phyloP scores from a whole-genome alignment of 2,888 invertebrate species.

The Pheosia tremula region DNA sequence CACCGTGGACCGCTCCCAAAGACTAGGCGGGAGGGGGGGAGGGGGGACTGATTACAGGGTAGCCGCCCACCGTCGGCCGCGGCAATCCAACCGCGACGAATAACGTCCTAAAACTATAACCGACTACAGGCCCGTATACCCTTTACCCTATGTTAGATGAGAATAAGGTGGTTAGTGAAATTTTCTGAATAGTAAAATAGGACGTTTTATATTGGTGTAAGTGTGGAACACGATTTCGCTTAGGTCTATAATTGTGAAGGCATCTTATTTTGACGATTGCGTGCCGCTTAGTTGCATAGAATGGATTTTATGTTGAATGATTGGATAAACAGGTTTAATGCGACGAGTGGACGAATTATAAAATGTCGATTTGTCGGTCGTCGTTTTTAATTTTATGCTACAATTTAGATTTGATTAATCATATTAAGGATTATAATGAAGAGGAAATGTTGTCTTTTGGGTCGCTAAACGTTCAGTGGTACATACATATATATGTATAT shows the following conservation, averaged over 20 bases:
- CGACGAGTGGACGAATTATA: background rate
- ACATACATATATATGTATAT: background rate
- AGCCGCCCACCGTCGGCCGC: constrained; percentile 69
- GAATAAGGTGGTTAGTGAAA: constrained; percentile 31
- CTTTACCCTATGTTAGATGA: constrained; percentile 23
- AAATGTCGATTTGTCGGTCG: background rate
- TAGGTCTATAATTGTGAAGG: constrained; percentile 56
- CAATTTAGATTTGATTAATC: constrained; percentile 6
- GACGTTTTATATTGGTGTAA: constrained; percentile 41
- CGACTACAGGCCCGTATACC: constrained; percentile 34
- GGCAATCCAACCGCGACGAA: constrained; percentile 53
- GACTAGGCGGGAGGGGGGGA: constrained; percentile 44
- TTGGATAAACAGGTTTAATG: background rate
- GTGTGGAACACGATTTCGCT: constrained; percentile 59
- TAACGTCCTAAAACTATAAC: constrained; percentile 56
- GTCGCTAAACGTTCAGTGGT: constrained; percentile 2
- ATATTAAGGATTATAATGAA: constrained; percentile 4
- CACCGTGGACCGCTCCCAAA: constrained; percentile 64
- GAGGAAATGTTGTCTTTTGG: constrained; percentile 9
- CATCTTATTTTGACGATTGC: constrained; percentile 54
- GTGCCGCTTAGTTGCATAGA: constrained; percentile 49
- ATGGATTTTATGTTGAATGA: constrained; percentile 33
- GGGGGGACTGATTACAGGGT: constrained; percentile 74
- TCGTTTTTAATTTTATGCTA: constrained; percentile 7
- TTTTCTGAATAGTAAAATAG: constrained; percentile 36